Conservation (phyloP, 2,797 vertebrate genomes). For the Gymnothorax javanicus region DNA sequence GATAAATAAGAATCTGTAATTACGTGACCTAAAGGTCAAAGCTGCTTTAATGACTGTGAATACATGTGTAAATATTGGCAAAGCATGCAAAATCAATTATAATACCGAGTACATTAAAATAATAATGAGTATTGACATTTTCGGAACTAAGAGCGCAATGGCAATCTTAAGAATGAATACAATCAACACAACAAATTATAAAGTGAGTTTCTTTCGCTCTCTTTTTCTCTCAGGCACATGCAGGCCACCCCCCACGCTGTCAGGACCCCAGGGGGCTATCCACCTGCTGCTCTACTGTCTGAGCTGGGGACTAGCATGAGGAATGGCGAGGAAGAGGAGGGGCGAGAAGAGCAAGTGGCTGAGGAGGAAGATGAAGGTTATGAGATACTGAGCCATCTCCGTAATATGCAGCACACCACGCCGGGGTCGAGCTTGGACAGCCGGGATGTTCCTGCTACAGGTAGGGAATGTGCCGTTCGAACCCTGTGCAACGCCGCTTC, state of each 20-base stretch:
- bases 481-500: no score
- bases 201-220: slow-evolving; percentile 35
- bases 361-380: slow-evolving; percentile 79
- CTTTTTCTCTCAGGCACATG: slow-evolving; percentile 80
- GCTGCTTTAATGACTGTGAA: no score
- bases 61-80: no score
- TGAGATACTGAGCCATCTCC: slow-evolving; percentile 81
- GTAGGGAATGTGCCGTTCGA: slow-evolving; percentile 48
- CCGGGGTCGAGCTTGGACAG: slow-evolving; percentile 85
- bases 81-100: no score
- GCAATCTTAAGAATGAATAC: no score
- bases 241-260: slow-evolving; percentile 87
- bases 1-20: no score
- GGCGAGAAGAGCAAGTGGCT: slow-evolving; percentile 80
- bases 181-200: no score
- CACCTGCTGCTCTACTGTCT: slow-evolving; percentile 86
- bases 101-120: no score
- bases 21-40: no score
- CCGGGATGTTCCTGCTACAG: slow-evolving; percentile 84
- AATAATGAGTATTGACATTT: no score
- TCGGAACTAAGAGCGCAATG: no score
- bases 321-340: slow-evolving; percentile 81
- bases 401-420: slow-evolving; percentile 85
- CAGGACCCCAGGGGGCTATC: slow-evolving; percentile 84
- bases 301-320: slow-evolving; percentile 86